Percentiles rank a stretch among this genome's conserved stretches.
phyloP scores from a whole-genome alignment of 2,113 vertebrate species.

The Hiodon tergisus region DNA sequence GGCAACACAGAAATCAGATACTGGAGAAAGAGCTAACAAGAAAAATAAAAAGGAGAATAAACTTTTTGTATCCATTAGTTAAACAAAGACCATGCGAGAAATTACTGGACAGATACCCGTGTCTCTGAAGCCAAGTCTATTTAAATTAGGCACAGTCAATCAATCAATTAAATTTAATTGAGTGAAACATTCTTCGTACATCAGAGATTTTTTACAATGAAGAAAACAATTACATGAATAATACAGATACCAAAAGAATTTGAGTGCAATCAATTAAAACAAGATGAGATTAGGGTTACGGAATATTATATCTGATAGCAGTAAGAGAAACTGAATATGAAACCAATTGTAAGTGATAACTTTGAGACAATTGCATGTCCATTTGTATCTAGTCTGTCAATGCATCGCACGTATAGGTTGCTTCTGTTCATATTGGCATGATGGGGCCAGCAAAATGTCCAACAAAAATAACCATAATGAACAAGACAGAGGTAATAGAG shows the following conservation, averaged over 20 bases:
- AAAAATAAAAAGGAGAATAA: constrained; percentile 29
- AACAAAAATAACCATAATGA: not conserved
- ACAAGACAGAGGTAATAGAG: not conserved
- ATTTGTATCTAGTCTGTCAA: no score
- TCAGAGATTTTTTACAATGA: not conserved
- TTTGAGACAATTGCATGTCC: no score
- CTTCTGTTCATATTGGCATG: constrained; percentile 24
- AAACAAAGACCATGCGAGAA: constrained; percentile 30
- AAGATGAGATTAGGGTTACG: not conserved
- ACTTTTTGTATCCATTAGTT: constrained; percentile 26
- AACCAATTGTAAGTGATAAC: no score
- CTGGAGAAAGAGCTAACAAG: constrained; percentile 26
- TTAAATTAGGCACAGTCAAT: constrained; percentile 15
- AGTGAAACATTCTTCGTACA: not conserved
- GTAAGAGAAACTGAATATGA: no score
- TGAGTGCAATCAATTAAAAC: not conserved
- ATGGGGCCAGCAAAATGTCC: no score
- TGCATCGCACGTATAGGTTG: not conserved
- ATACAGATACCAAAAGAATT: not conserved
- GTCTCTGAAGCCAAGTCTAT: not conserved
- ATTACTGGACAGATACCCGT: constrained; percentile 4
- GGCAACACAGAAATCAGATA: constrained; percentile 21
- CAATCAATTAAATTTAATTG: constrained; percentile 33
- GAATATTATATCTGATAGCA: no score
- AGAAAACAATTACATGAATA: not conserved